Conservation (phyloP, 2,888 invertebrate species). For the Creontiades dilutus region DNA sequence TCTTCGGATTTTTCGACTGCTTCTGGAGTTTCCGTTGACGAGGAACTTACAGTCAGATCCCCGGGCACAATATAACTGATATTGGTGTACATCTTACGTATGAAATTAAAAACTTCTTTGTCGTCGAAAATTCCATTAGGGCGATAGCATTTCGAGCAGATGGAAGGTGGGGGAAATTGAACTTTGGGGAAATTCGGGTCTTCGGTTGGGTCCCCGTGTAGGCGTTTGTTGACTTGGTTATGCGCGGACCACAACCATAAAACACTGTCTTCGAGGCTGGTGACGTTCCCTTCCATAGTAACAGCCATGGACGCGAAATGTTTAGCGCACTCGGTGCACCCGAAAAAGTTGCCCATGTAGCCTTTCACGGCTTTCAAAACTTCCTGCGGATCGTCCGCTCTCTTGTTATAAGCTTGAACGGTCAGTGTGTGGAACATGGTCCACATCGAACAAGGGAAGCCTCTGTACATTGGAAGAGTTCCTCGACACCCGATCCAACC, state of each 20-base stretch:
- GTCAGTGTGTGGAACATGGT: conserved; percentile 94
- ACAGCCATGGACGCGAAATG: conserved; percentile 94
- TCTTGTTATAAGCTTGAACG: conserved; percentile 80
- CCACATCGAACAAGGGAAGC: conserved; percentile 98
- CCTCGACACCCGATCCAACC: conserved; percentile 91
- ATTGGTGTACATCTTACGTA: conserved; percentile 81
- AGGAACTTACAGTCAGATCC: conserved; percentile 20
- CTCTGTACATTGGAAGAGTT: conserved; percentile 86
- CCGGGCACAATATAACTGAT: conserved; percentile 75
- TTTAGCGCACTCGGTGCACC: conserved; percentile 92
- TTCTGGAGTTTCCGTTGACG: conserved; percentile 1
- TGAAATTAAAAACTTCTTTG: conserved; percentile 83
- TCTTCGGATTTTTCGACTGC: conserved; percentile 33
- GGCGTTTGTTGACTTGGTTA: conserved; percentile 93
- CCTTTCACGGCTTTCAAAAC: conserved; percentile 91
- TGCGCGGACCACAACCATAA: conserved; percentile 97
- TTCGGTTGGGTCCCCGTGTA: conserved; percentile 92
- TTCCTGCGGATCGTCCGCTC: conserved; percentile 81
- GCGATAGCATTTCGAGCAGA: conserved; percentile 86
- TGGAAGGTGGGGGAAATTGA: conserved; percentile 87
- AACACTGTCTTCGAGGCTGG: conserved; percentile 83
- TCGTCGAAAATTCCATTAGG: conserved; percentile 82
- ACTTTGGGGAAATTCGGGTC: conserved; percentile 94
- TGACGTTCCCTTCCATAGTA: conserved; percentile 85
- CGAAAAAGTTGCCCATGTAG: conserved; percentile 95